Evolutionary conservation across 37 sponge, comb jelly and placozoan genomes (phyloP), one percentile per base, ranked within the genome.

Genomic region (Beroe forskalii): DNA sequence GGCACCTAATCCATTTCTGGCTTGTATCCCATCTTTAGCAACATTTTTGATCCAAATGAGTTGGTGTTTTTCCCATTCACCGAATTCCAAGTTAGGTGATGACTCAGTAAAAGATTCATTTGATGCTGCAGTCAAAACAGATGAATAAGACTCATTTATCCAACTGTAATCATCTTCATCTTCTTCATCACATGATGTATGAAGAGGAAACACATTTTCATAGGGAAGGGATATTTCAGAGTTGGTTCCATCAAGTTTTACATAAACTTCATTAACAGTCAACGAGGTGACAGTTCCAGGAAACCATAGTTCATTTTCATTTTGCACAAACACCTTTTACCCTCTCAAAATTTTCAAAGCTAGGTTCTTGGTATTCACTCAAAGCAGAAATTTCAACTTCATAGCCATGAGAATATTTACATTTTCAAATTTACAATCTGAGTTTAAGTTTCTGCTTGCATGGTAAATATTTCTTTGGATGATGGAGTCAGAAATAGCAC

Each of bases 261-360:
- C 27, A 23, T 41, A 44, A 4, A 80, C 35, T 44, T 80, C 35
- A 41, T 44, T 37, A 20, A 4, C 40, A 12, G 9, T 44, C 1
- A 80, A 43, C 12, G 38, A 23, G n/a, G 86, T 43, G 1, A 80
- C 86, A n/a, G 86, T 80, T 25, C 86, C 86, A n/a, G 86, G 86
- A 24, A 17, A 19, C 86, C 86, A 80, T 44, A 80, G 35, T 6
- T 27, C 86, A 43, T 44, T 30, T 37, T 80, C 86, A 25, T 80
- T 80, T 80, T 80, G 35, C 86, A 80, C 55, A 80, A 44, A 44
- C 86, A 80, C 48, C 86, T 3, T 25, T 44, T 80, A 24, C 86
- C 86, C 12, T 23, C 6, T 14, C 86, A 27, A 80, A 80, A 9
- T 44, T 44, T 17, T 80, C 86, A 80, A 80, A 80, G 55, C 42